Evolutionary conservation across 2,888 invertebrate genomes (phyloP).

Genomic region (Chymomyza caudatula): DNA sequence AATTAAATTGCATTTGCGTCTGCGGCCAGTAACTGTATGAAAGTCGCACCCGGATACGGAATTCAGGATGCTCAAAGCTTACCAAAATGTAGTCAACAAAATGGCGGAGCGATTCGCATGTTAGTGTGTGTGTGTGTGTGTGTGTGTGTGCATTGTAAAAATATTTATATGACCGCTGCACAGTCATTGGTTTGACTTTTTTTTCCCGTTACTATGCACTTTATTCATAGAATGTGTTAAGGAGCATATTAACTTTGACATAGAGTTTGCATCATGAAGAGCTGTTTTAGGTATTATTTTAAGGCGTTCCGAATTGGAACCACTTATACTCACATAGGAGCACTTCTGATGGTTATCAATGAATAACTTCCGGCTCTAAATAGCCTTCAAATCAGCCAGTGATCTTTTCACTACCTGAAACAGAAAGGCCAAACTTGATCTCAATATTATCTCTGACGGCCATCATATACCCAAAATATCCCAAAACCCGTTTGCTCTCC

Average conservation of each 20-base stretch:
- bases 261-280: not conserved
- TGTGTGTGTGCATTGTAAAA: slow-evolving; percentile 38
- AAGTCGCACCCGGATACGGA: not conserved
- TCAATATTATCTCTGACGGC: too few relatives aligned
- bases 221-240: not conserved
- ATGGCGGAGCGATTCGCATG: slow-evolving; percentile 45
- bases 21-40: slow-evolving; percentile 45
- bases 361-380: too few relatives aligned
- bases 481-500: too few relatives aligned
- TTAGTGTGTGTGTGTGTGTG: slow-evolving; percentile 8
- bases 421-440: too few relatives aligned
- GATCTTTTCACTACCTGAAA: too few relatives aligned
- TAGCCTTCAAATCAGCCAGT: too few relatives aligned
- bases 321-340: too few relatives aligned
- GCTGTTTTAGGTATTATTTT: too few relatives aligned
- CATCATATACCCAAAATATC: too few relatives aligned
- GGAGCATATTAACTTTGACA: not conserved
- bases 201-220: not conserved
- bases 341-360: too few relatives aligned
- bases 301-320: too few relatives aligned
- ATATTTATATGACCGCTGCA: slow-evolving; percentile 61
- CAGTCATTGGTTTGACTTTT: slow-evolving; percentile 42
- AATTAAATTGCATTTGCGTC: slow-evolving; percentile 64
- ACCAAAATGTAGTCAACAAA: slow-evolving; percentile 39
- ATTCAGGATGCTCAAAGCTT: not conserved